phyloP scores from a whole-genome alignment of 2,113 vertebrate species.

The Phylloscopus trochilus region DNA sequence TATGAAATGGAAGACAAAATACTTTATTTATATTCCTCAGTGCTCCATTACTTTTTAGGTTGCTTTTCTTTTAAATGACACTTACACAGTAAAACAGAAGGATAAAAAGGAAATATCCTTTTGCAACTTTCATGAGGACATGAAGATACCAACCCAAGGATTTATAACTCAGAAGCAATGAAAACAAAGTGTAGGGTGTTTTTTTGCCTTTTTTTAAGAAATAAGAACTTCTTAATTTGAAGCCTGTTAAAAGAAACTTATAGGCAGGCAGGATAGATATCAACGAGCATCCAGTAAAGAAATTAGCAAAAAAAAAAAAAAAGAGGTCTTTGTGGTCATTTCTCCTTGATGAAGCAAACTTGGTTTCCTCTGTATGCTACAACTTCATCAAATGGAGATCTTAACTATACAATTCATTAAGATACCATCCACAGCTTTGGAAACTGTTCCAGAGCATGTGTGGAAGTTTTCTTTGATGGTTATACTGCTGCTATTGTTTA shows the following conservation, averaged over 20 bases:
- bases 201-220: background rate
- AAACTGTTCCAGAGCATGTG: background rate
- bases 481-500: background rate
- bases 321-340: background rate
- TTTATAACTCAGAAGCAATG: background rate
- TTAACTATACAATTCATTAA: background rate
- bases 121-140: background rate
- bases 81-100: background rate
- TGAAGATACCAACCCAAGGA: background rate
- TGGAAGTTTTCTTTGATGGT: background rate
- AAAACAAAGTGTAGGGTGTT: background rate
- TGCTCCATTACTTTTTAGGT: background rate
- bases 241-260: background rate
- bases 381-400: background rate
- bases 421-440: background rate
- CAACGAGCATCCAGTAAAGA: background rate
- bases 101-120: background rate
- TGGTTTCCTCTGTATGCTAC: background rate
- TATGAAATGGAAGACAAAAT: background rate
- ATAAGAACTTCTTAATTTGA: background rate
- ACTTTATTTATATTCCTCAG: constrained; percentile 28
- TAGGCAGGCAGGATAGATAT: background rate
- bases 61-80: constrained; percentile 6
- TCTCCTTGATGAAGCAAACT: background rate
- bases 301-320: background rate